Base-by-base conservation (phyloP, 1,140 invertebrate species). In the Ceratina australensis region DNA sequence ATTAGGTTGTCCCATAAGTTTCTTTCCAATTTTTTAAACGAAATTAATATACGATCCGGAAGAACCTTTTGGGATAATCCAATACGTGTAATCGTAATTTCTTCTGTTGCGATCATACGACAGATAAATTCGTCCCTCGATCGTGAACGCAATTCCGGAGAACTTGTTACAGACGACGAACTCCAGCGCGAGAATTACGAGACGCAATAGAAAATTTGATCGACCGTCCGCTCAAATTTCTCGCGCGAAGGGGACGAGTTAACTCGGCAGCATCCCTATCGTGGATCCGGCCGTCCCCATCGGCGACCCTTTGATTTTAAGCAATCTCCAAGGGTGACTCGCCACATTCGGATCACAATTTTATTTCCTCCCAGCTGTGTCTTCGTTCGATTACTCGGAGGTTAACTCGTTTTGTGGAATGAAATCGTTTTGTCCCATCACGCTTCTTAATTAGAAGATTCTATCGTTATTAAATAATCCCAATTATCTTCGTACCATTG, bases 301-400 rank as follows among this genome's bases (percentile, higher is more conserved):
- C 54, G 63, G 26, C 60, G 56, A 79, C 77, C 77, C 77, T 79
- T 74, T 72, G 77, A 59, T 65, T 67, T 66, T 66, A 56, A 60
- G 77, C 72, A 75, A 79, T 61, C 24, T 74, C 61, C 54, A 59
- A 74, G 69, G 69, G 76, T 63, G 61, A 72, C n/a, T 42, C 33
- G 60, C 22, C 50, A 56, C 60, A 63, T 78, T 72, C 68, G 18
- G 68, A 71, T 78, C 42, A 72, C 75, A 78, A 78, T 78, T 78
- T 78, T 78, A 72, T 78, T 78, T 72, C 75, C 68, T 56, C 68
- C 49, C 20, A 16, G 57, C 67, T 42, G 33, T 71, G 57, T 54
- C 74, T 71, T 56, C 59, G 20, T 71, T 71, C 68, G 59, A 78
- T 78, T 71, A 54, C 49, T 42, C n/a, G 26, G 59, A n/a, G 42